Base-by-base conservation (phyloP, 2,888 invertebrate species). In the Gastracanthus pulcherrimus region DNA sequence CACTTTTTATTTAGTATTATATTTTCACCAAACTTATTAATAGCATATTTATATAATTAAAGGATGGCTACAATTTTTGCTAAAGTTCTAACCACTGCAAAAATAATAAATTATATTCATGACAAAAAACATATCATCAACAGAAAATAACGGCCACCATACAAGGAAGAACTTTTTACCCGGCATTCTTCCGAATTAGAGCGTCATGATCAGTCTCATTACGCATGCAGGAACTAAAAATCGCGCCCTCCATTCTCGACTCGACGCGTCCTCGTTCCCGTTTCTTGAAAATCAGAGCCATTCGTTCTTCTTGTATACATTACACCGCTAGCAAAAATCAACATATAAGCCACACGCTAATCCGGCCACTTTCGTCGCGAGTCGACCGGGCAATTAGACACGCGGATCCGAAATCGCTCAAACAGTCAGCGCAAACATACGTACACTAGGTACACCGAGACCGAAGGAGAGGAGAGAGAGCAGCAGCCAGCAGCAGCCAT, bases 401-500 rank as follows among this genome's bases (percentile, higher is more conserved):
- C 29, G 16, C n/a, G 26, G 67, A 76, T 77, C 51, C 72, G 67
- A 72, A 81, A 76, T 76, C 72, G 72, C 36, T 74, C 72, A 72
- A 81, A 81, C 66, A 77, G n/a, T 7, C 11, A 7, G 13, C 3
- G 76, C 41, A 81, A 81, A 72, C 45, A 77, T 36, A 3, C 23
- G 64, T 16, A n/a, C n/a, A 9, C 19, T 1, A 11, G 23, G 23
- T 19, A 5, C 23, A 48, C 16, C 2, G 13, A n/a, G 9, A 55
- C 19, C 13, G 3, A 2, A 5, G 5, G 55, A 51, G 23, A 51
- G 29, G 58, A 29, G 58, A 58, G 55, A 9, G 58, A 19, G 29
- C 9, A n/a, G n/a, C n/a, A n/a, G n/a, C n/a, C n/a, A n/a, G n/a
- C n/a, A n/a, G n/a, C n/a, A n/a, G n/a, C n/a, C n/a, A n/a, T n/a